Evolutionary conservation across 1,140 invertebrate genomes (phyloP), one percentile per base, ranked within the genome.

Genomic region (Apolygus lucorum): DNA sequence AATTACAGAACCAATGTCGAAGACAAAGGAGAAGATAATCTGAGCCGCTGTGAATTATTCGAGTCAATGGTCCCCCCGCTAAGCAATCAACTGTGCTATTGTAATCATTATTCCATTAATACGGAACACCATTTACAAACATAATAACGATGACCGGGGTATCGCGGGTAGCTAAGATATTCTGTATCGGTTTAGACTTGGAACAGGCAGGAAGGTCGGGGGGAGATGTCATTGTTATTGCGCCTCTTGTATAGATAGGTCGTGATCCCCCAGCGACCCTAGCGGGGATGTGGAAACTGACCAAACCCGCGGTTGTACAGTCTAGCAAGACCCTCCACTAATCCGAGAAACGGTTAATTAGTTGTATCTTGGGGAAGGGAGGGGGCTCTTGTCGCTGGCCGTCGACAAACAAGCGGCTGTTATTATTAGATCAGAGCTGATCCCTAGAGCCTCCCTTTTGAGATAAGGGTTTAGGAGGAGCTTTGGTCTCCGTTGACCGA

Each of bases 31-130:
- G n/a, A n/a, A n/a, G n/a, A n/a, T n/a, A n/a, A n/a, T n/a, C n/a
- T n/a, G n/a, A n/a, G n/a, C n/a, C n/a, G n/a, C n/a, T n/a, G n/a
- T n/a, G n/a, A n/a, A n/a, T n/a, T 17, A 21, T 21, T 59, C 14
- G 52, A 63, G 34, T 67, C 34, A 42, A 67, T 27, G 34, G 34
- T 67, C 28, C 14, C 2, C n/a, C n/a, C n/a, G n/a, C n/a, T n/a
- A n/a, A n/a, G 34, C 34, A 42, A 42, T 42, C 4, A 42, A 8
- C 34, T 17, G 34, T 8, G 34, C 4, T 42, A 42, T 4, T 17
- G 34, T 42, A 42, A 42, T 42, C 34, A 42, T 42, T 42, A 42
- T 42, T 42, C 34, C 34, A 42, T 42, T 42, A 42, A 42, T 42
- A 42, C 34, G 4, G 17, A 42, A 17, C 34, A 42, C 34, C 17